Percentiles rank a stretch among this genome's conserved stretches.
These are phyloP conservation scores for cat (Felis catus) DNA, from an alignment of 2,113 vertebrate genomes.

Conservation along the genomic window F.catus_Fca126_mat1.0 CM031424.1:62213001-62213500, in stretches of 20 bases:
- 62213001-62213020: background rate
- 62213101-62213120: background rate
- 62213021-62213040: background rate
- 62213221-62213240: background rate
- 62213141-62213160: background rate
- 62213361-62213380: background rate
- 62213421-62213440: background rate
- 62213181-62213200: background rate
- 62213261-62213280: background rate
- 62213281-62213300: background rate
- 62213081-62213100: background rate
- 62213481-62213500: background rate
- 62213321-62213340: background rate
- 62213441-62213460: background rate
- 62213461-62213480: background rate
- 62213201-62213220: background rate
- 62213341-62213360: background rate
- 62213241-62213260: background rate
- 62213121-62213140: background rate
- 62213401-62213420: background rate
- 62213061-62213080: background rate
- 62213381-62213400: background rate
- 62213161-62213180: background rate
- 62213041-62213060: background rate
- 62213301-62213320: background rate